phyloP scores from a whole-genome alignment of 2,888 invertebrate species.

The Eugnorisma glareosa region DNA sequence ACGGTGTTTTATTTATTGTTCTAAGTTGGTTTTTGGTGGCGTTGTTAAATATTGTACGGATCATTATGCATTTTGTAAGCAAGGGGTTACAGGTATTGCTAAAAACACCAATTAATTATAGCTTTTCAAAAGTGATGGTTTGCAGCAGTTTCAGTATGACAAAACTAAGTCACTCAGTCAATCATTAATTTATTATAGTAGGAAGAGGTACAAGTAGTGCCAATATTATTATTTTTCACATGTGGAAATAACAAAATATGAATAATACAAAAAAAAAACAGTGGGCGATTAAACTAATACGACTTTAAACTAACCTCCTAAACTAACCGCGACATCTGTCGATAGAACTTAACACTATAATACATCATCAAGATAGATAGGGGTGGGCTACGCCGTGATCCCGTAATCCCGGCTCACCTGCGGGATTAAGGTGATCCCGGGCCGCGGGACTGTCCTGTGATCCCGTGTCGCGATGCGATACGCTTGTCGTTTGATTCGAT shows the following conservation, averaged over 20 bases:
- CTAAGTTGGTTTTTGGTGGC: background rate
- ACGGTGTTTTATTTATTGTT: constrained; percentile 50
- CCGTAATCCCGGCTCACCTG: constrained; percentile 81
- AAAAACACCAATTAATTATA: background rate
- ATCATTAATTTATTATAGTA: background rate
- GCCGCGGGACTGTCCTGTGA: constrained; percentile 69
- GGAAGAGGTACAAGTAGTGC: background rate
- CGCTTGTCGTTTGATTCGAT: constrained; percentile 66
- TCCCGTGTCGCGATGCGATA: constrained; percentile 67
- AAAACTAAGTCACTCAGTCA: background rate
- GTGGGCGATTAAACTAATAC: background rate
- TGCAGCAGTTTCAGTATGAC: background rate
- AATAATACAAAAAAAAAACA: background rate
- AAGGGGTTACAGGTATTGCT: background rate
- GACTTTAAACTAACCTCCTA: constrained; percentile 40
- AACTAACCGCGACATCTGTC: constrained; percentile 80
- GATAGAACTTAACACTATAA: constrained; percentile 77
- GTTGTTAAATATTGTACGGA: constrained; percentile 33
- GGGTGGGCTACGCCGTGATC: constrained; percentile 73
- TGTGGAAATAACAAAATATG: background rate
- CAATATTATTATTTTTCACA: background rate
- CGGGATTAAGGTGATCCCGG: constrained; percentile 77
- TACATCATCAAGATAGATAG: constrained; percentile 85
- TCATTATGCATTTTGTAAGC: background rate
- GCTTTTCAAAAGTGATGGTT: background rate